Evolutionary conservation across 2,888 invertebrate genomes (phyloP).

Genomic region (Hydriomena furcata): DNA sequence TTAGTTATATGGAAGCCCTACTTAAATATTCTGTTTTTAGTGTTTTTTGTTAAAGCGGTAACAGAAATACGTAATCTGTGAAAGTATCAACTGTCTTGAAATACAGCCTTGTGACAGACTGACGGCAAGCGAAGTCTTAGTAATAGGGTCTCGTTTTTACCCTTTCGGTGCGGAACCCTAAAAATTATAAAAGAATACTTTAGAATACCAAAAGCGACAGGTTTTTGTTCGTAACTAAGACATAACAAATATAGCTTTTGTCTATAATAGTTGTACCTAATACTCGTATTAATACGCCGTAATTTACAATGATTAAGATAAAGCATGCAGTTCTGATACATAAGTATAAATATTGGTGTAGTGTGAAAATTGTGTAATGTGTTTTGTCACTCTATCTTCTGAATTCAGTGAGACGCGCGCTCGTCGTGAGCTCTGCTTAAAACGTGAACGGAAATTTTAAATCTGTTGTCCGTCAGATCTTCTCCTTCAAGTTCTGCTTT

Average conservation of each 20-base stretch:
- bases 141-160: too few relatives aligned
- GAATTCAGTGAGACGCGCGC: slow-evolving; percentile 7
- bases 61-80: too few relatives aligned
- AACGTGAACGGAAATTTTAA: background rate
- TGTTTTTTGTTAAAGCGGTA: too few relatives aligned
- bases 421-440: background rate
- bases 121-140: too few relatives aligned
- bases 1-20: too few relatives aligned
- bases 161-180: too few relatives aligned
- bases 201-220: too few relatives aligned
- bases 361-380: slow-evolving; percentile 22
- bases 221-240: too few relatives aligned
- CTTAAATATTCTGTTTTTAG: too few relatives aligned
- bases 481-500: background rate
- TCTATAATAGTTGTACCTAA: background rate
- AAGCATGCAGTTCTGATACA: slow-evolving; percentile 16
- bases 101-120: too few relatives aligned
- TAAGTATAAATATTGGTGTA: slow-evolving; percentile 30
- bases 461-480: background rate
- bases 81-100: too few relatives aligned
- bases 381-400: background rate
- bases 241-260: background rate
- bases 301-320: slow-evolving; percentile 30
- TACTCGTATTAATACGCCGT: background rate
- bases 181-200: too few relatives aligned